A percentile compares a stretch with the other conserved stretches of the same genome.
These are phyloP conservation scores for Cryptotermes secundus DNA, from an alignment of 1,140 invertebrate species.

Conservation along the genomic window DNA sequence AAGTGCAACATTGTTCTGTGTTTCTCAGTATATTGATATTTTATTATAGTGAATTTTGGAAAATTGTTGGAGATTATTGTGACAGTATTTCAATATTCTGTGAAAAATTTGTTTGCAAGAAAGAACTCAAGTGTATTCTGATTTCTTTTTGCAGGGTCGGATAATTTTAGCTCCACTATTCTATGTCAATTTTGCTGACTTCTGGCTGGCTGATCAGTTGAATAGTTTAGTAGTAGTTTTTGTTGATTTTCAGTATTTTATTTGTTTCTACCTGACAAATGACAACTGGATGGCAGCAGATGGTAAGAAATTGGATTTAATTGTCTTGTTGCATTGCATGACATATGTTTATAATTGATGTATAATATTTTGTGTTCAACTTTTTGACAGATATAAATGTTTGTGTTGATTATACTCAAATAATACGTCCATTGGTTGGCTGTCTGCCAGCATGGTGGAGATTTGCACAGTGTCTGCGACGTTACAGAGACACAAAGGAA, in stretches of 20 bases:
- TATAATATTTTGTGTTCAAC: neutral
- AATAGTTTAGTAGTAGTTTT: conserved; percentile 90
- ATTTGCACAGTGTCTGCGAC: conserved; percentile 94
- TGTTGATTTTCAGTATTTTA: conserved; percentile 91
- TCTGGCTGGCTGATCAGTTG: conserved; percentile 99
- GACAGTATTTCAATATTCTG: too few relatives aligned
- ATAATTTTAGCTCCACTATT: conserved; percentile 91
- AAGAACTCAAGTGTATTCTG: too few relatives aligned
- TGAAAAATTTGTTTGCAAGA: too few relatives aligned
- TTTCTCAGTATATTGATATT: too few relatives aligned
- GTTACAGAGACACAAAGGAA: conserved; percentile 86
- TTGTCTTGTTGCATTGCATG: too few relatives aligned
- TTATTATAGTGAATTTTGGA: too few relatives aligned
- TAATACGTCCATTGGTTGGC: conserved; percentile 68
- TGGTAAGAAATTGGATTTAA: conserved; percentile 46
- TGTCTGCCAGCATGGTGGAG: conserved; percentile 95
- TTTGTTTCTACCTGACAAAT: conserved; percentile 78
- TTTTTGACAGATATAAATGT: conserved; percentile 23
- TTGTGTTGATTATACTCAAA: conserved; percentile 11
- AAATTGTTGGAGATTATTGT: too few relatives aligned
- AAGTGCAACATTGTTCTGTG: too few relatives aligned
- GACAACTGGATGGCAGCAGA: conserved; percentile 66
- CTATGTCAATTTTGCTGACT: conserved; percentile 96
- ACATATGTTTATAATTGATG: neutral
- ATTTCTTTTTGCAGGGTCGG: conserved; percentile 63